Percentiles rank a stretch among this genome's conserved stretches.
Evolutionary conservation across 2,888 invertebrate genomes (phyloP).

Genomic region (Chorisops tibialis): DNA sequence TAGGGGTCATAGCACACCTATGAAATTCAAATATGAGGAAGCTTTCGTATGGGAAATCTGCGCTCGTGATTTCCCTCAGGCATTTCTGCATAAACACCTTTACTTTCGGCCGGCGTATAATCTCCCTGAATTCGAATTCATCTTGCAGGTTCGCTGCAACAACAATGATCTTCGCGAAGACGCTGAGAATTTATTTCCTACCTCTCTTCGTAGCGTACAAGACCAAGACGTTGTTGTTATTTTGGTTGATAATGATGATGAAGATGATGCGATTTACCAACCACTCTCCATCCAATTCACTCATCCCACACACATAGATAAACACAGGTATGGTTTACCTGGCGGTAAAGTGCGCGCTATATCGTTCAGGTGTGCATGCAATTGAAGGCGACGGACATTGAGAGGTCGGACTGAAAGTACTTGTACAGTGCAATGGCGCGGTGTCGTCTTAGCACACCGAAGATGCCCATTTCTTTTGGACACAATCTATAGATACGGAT

Average conservation of each 20-base stretch:
- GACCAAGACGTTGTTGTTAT: no score
- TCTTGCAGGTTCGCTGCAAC: not conserved
- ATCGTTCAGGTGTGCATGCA: constrained; percentile 21
- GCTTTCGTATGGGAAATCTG: no score
- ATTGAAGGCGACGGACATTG: constrained; percentile 12
- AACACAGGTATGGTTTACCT: not conserved
- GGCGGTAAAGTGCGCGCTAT: not conserved
- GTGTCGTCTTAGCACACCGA: constrained; percentile 5
- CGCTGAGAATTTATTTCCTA: not conserved
- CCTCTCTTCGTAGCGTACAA: not conserved
- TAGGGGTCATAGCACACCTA: no score
- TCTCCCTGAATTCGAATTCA: not conserved
- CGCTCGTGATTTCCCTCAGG: no score
- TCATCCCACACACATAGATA: not conserved
- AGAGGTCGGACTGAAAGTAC: constrained; percentile 1
- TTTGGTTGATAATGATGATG: no score
- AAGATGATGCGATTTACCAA: no score
- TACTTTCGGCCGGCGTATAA: not conserved
- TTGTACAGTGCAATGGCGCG: constrained; percentile 10
- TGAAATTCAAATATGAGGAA: no score
- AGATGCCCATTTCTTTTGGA: constrained; percentile 27
- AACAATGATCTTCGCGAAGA: not conserved
- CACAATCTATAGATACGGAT: constrained; percentile 6
- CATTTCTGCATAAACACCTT: not conserved
- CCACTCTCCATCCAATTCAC: no score